These are phyloP conservation scores for Zelostemma sp. DNA, from an alignment of 1,140 invertebrate species.

Conservation along the genomic window DNA sequence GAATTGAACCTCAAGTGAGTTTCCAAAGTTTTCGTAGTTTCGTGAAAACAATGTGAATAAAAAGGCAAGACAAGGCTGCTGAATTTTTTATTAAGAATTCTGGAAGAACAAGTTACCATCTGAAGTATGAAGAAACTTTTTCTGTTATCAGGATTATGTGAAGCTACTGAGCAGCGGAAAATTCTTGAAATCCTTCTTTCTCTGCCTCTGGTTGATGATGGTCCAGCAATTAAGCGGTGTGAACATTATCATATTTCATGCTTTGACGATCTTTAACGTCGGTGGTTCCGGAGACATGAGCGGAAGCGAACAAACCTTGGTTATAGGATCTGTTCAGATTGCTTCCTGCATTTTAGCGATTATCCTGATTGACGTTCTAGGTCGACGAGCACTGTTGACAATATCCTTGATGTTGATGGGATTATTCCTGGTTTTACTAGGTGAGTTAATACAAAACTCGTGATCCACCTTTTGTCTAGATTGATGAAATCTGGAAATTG, in stretches of 20 bases:
- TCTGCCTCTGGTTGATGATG: slow-evolving; percentile 81
- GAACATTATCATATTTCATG: slow-evolving; percentile 87
- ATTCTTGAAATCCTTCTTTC: slow-evolving; percentile 73
- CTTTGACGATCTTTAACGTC: slow-evolving; percentile 78
- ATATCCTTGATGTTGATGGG: slow-evolving; percentile 77
- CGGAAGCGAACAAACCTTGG: slow-evolving; percentile 74
- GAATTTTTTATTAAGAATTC: no score
- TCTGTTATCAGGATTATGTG: slow-evolving; percentile 24
- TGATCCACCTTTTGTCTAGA: no score
- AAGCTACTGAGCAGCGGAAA: slow-evolving; percentile 44
- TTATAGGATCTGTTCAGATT: slow-evolving; percentile 84
- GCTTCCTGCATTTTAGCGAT: slow-evolving; percentile 76
- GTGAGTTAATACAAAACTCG: slow-evolving; percentile 60
- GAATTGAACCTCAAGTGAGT: slow-evolving; percentile 29
- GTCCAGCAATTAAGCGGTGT: slow-evolving; percentile 88
- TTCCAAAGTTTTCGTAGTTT: no score
- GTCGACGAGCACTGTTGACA: slow-evolving; percentile 78
- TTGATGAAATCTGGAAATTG: no score
- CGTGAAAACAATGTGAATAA: no score
- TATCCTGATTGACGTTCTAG: slow-evolving; percentile 79
- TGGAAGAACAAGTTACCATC: no score
- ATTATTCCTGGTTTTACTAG: slow-evolving; percentile 74
- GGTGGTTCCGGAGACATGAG: slow-evolving; percentile 71
- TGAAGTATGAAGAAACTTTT: no score
- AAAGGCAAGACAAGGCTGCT: no score